Percentiles rank a stretch among this genome's conserved stretches.
Evolutionary conservation across 2,888 invertebrate species (phyloP).

Genomic region (Drosophila parthenogenetica): DNA sequence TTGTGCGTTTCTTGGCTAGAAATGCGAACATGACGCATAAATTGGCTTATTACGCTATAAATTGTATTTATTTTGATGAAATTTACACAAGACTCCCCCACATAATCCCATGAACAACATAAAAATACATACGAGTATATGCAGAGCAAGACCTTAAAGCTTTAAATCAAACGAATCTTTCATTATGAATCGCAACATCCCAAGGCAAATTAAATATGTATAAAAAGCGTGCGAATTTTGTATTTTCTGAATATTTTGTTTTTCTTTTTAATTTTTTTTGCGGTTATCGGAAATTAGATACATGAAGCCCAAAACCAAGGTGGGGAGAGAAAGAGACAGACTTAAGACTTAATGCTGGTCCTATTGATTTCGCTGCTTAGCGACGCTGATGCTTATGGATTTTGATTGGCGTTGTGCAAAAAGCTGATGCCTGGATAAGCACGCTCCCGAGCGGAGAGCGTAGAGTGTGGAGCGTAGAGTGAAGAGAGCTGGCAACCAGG

Average conservation of each 20-base stretch:
- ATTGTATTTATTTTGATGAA: constrained; percentile 82
- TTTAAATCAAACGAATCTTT: constrained; percentile 48
- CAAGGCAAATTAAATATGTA: constrained; percentile 71
- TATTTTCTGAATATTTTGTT: constrained; percentile 1
- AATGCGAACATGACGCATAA: constrained; percentile 70
- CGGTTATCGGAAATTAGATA: constrained; percentile 62
- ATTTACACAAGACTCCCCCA: constrained; percentile 62
- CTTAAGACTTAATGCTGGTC: constrained; percentile 35
- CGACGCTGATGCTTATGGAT: constrained; percentile 77
- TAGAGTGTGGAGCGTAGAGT: too few relatives aligned
- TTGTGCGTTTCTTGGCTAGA: constrained; percentile 63
- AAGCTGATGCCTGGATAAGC: constrained; percentile 71
- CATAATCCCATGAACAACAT: neutral
- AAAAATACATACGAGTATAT: constrained; percentile 11
- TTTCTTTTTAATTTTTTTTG: constrained; percentile 31
- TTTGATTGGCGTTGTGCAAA: constrained; percentile 65
- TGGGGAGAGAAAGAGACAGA: neutral
- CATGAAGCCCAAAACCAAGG: constrained; percentile 14
- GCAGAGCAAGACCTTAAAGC: constrained; percentile 40
- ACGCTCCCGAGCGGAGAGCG: constrained; percentile 61
- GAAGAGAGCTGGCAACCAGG: neutral
- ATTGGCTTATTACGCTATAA: constrained; percentile 81
- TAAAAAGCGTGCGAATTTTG: constrained; percentile 53
- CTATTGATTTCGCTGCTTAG: constrained; percentile 66
- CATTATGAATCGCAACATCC: constrained; percentile 66